A percentile compares a stretch with the other conserved stretches of the same genome.
phyloP scores from a whole-genome alignment of 2,888 invertebrate genomes.

The Drosophila meridiana region DNA sequence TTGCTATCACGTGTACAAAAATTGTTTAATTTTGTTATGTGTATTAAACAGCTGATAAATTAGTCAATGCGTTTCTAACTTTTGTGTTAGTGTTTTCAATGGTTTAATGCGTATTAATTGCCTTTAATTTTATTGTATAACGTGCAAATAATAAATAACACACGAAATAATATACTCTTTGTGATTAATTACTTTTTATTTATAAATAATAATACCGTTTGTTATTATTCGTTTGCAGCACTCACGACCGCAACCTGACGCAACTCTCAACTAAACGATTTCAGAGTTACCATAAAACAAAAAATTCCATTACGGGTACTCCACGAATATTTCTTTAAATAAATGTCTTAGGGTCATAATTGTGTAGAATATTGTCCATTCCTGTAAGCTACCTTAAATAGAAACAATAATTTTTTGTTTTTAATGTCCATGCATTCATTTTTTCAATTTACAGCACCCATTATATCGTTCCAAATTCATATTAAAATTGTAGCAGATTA shows the following conservation, averaged over 20 bases:
- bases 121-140: neutral
- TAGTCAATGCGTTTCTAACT: conserved; percentile 18
- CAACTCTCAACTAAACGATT: conserved; percentile 27
- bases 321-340: neutral
- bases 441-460: too few species aligned
- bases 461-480: neutral
- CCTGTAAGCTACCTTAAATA: too few species aligned
- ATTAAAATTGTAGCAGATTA: neutral
- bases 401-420: too few species aligned
- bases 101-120: neutral
- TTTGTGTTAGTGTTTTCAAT: neutral
- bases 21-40: conserved; percentile 12
- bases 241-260: conserved; percentile 83
- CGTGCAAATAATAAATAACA: neutral
- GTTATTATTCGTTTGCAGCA: conserved; percentile 38
- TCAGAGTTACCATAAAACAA: conserved; percentile 31
- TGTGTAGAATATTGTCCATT: too few species aligned
- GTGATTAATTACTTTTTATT: conserved; percentile 15
- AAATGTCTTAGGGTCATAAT: neutral
- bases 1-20: conserved; percentile 53
- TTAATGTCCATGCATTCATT: neutral
- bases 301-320: conserved; percentile 15
- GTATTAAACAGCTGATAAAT: conserved; percentile 53
- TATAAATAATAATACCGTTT: conserved; percentile 21
- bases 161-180: neutral